Evolutionary conservation across 2,888 invertebrate species (phyloP), one percentile per base, ranked within the genome.

Genomic region (Oxyteleia sp.): DNA sequence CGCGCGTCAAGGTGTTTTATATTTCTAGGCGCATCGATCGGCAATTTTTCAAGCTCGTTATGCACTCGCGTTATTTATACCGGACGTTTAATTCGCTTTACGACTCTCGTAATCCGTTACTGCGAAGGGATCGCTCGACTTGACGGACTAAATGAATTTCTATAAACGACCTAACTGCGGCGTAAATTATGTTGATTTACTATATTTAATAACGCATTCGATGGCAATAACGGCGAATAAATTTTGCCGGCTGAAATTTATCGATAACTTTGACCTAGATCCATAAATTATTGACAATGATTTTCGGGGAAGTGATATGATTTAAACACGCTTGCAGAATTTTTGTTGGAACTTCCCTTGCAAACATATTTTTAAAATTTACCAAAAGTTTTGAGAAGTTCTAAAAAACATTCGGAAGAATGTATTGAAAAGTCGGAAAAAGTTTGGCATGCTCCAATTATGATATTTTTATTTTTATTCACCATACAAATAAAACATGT

Each of bases 121-220:
- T 23, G 4, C 66, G 26, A 38, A 13, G 49, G 45, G 18, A 45
- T 16, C 35, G 16, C 16, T 11, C 47, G 18, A 18, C 15, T 51
- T 53, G 51, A 47, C 23, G 41, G 26, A n/a, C 51, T 13, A 10
- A 4, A 38, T 64, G 47, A 20, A 64, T 49, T 49, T 64, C 20
- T 47, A 38, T 16, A 64, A 51, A 2, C 51, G 45, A 7, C 18
- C 45, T 10, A 45, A 10, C 18, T 45, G 45, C 8, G 18, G 8
- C 45, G 16, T 61, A 49, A 72, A 74, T 63, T 51, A 53, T 16
- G 53, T n/a, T 41, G 49, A 47, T 69, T 69, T 69, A 57, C 45
- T 16, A 45, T n/a, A 43, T 45, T 69, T 59, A 38, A 51, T 45
- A 59, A 38, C 47, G 23, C 13, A 13, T 15, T 20, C 20, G 43